Conservation (phyloP, 2,113 vertebrate species). For the Pimephales promelas region DNA sequence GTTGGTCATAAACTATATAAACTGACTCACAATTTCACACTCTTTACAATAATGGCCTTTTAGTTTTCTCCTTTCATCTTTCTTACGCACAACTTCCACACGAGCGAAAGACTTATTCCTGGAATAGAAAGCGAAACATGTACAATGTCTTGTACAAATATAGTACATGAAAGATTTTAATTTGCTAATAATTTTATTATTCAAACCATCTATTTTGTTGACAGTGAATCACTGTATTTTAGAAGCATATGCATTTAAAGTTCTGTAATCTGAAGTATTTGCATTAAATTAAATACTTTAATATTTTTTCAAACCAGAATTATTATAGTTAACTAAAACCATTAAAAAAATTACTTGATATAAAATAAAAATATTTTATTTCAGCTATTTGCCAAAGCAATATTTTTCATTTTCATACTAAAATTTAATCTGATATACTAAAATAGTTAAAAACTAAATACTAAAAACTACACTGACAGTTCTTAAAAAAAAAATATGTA, state of each 20-base stretch:
- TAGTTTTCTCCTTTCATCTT: slow-evolving; percentile 92
- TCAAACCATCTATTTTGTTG: not conserved
- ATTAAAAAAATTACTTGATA: not conserved
- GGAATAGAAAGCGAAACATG: slow-evolving; percentile 34
- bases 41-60: slow-evolving; percentile 94
- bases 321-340: not conserved
- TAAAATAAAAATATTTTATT: not conserved
- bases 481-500: not conserved
- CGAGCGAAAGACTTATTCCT: slow-evolving; percentile 82
- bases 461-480: not conserved
- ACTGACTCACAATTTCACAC: slow-evolving; percentile 88
- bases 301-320: not conserved
- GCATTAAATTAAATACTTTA: no score
- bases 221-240: not conserved
- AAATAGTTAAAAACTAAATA: not conserved
- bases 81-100: slow-evolving; percentile 91
- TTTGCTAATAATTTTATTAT: not conserved
- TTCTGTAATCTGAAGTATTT: not conserved
- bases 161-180: not conserved
- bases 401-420: not conserved
- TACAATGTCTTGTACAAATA: not conserved
- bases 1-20: not conserved
- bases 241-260: not conserved
- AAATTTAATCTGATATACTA: not conserved
- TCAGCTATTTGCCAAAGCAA: not conserved